phyloP scores from a whole-genome alignment of 2,888 invertebrate species.

The Microctonus brassicae region DNA sequence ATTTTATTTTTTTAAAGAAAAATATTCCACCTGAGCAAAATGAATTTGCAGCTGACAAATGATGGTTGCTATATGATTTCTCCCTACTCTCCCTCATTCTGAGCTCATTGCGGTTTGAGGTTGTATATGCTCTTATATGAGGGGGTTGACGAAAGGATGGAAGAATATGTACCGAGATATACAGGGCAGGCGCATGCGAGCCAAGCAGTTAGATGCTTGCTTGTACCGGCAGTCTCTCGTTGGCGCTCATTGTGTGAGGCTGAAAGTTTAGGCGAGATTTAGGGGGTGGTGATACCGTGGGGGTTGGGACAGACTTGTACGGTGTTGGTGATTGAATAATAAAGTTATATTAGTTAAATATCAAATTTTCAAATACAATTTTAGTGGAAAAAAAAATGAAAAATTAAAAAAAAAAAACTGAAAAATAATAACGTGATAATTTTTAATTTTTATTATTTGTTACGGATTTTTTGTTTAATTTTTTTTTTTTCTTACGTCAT shows the following conservation, averaged over 20 bases:
- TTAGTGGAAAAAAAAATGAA: not conserved
- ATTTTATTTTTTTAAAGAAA: too few species aligned
- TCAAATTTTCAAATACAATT: too few species aligned
- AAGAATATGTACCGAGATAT: constrained; percentile 49
- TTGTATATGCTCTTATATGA: constrained; percentile 39
- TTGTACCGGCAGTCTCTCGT: constrained; percentile 57
- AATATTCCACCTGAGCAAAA: too few species aligned
- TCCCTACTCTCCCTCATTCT: constrained; percentile 32
- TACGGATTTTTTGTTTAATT: constrained; percentile 4
- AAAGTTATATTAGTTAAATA: not conserved
- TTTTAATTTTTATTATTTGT: not conserved
- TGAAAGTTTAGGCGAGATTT: constrained; percentile 35
- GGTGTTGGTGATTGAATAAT: not conserved
- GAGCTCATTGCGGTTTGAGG: constrained; percentile 42
- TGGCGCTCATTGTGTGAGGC: constrained; percentile 55
- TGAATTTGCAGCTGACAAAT: not conserved
- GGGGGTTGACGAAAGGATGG: constrained; percentile 35
- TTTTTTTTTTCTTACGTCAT: constrained; percentile 19
- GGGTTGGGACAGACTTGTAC: constrained; percentile 5
- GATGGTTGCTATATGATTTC: constrained; percentile 40
- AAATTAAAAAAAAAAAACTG: too few species aligned
- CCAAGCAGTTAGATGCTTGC: constrained; percentile 47
- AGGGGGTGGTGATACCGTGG: constrained; percentile 8
- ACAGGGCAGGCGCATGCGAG: constrained; percentile 51
- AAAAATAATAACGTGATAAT: not conserved